These are phyloP conservation scores for Dendrophyllia cribrosa DNA, from an alignment of 64 coral and sea anemone genomes.

Conservation along the genomic window DNA sequence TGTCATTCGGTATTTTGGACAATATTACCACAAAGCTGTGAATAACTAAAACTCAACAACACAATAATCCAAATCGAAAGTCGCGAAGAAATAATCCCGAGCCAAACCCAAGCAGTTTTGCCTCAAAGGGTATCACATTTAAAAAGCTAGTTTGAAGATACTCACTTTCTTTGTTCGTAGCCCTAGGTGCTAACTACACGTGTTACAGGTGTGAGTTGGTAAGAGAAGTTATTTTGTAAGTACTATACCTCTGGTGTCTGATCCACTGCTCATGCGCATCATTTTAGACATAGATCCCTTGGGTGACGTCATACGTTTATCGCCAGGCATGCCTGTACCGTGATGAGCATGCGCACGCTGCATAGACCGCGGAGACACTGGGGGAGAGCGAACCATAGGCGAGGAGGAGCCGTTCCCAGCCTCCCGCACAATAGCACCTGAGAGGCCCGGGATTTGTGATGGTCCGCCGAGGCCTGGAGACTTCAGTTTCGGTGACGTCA, in stretches of 20 bases:
- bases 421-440: constrained; percentile 3
- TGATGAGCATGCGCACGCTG: constrained; percentile 2
- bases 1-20: no score
- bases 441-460: constrained; percentile 16
- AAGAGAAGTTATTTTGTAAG: no score
- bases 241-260: constrained; percentile 9
- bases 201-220: no score
- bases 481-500: constrained; percentile 40
- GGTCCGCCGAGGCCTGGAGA: constrained; percentile 17
- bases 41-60: no score
- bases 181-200: no score
- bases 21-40: no score
- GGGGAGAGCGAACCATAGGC: constrained; percentile 10
- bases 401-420: background rate
- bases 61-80: no score
- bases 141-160: no score
- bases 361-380: constrained; percentile 17
- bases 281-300: constrained; percentile 26
- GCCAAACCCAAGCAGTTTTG: no score
- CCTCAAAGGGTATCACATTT: no score
- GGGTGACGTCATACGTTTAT: constrained; percentile 3
- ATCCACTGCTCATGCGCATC: constrained; percentile 40
- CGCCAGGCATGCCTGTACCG: background rate
- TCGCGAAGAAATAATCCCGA: no score
- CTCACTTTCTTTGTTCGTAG: no score